Conservation (phyloP, 2,797 vertebrate species). For the Sebastes itinus region DNA sequence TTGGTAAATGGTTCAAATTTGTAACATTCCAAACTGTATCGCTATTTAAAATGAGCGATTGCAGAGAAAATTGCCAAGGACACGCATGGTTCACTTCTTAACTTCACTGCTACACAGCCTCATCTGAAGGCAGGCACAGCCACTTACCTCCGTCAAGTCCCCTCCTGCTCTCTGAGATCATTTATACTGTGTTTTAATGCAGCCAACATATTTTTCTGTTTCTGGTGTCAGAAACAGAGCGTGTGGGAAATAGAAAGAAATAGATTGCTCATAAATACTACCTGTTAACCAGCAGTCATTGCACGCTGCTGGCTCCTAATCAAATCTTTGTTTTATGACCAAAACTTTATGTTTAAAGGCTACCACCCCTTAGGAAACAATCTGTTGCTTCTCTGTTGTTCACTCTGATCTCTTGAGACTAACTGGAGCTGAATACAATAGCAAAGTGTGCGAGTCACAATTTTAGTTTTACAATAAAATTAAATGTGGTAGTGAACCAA, state of each 20-base stretch:
- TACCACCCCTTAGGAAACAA: not conserved
- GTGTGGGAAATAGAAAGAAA: not conserved
- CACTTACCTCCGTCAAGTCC: not conserved
- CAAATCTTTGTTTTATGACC: not conserved
- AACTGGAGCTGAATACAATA: not conserved
- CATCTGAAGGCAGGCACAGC: not conserved
- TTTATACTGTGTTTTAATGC: not conserved
- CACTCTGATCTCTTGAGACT: not conserved
- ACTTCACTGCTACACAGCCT: not conserved
- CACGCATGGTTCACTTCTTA: not conserved
- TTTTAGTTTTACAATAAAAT: too few relatives aligned
- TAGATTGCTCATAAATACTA: not conserved
- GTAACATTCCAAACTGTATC: not conserved
- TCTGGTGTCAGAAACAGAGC: not conserved
- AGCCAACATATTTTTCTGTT: not conserved
- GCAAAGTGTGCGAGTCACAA: too few relatives aligned
- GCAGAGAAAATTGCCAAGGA: too few relatives aligned
- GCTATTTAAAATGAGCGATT: too few relatives aligned
- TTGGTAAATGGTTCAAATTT: not conserved
- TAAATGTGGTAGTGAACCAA: too few relatives aligned
- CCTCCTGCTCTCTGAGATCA: not conserved
- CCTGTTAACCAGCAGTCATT: not conserved
- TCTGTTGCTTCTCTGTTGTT: not conserved
- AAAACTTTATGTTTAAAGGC: not conserved
- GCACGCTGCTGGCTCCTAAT: not conserved